Conservation (phyloP, 2,797 vertebrate species). For the Enteromius mattozi region DNA sequence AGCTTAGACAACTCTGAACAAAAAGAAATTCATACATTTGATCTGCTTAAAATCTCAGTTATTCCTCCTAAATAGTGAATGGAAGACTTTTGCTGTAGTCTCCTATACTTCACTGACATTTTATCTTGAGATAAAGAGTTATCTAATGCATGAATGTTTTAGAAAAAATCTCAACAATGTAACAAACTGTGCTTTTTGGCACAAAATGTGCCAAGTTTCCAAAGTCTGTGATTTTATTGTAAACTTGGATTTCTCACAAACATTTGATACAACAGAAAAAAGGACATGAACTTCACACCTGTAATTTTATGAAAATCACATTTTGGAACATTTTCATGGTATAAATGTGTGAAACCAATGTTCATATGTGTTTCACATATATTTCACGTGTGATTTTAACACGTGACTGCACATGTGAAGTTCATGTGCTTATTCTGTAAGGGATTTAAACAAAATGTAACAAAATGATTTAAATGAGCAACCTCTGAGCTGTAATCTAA, state of each 20-base stretch:
- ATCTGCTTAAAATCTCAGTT: not conserved
- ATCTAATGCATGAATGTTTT: not conserved
- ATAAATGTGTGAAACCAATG: not conserved
- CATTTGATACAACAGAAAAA: not conserved
- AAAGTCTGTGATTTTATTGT: constrained; percentile 5
- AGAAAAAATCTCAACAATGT: not conserved
- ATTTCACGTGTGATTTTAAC: not conserved
- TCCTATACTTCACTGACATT: not conserved
- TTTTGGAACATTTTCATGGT: not conserved
- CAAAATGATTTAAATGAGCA: not conserved
- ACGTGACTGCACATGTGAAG: not conserved
- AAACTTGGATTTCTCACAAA: not conserved
- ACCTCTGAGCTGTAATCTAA: not conserved
- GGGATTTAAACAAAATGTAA: not conserved
- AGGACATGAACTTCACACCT: not conserved
- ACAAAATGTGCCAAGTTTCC: not conserved
- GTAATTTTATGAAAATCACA: not conserved
- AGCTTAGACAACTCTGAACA: not conserved
- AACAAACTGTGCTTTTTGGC: not conserved
- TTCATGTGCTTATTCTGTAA: not conserved
- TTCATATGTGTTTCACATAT: not conserved
- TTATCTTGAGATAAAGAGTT: not conserved
- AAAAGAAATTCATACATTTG: not conserved
- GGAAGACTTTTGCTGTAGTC: not conserved
- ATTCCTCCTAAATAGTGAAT: not conserved